Evolutionary conservation across 1,140 invertebrate genomes (phyloP), one percentile per base, ranked within the genome.

Genomic region (Lordiphosa collinella): DNA sequence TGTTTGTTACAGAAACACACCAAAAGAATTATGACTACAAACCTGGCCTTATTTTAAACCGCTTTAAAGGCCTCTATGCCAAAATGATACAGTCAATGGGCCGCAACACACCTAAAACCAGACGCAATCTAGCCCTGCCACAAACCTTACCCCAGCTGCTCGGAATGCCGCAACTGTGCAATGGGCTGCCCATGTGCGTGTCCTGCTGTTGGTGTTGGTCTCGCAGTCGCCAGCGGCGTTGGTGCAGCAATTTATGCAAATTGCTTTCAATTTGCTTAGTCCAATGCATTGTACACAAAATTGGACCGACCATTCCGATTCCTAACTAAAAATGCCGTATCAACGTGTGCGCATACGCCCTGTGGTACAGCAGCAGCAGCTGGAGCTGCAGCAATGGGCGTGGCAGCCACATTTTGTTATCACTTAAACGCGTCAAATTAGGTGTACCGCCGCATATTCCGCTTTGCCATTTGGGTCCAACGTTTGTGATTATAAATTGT

Each of bases 221-320:
- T 29, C 38, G 31, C 51, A 25, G 36, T 49, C 12, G 35, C 38
- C 48, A 11, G 25, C 49, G 18, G 35, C 61, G 49, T 48, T 52
- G 25, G 9, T 13, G 22, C 12, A 22, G 18, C 53, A 80, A 82
- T 82, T 84, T 76, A 82, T 82, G 78, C 68, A 85, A 84, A 84
- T 84, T 73, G 72, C 78, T 73, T 63, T 61, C 76, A 82, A 75
- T 75, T 80, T 71, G 75, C 43, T 73, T 74, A 58, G 65, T 74
- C 57, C 49, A 66, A 48, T 68, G 54, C 69, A 44, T 54, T 57
- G 52, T 69, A 59, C 53, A 40, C 59, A 50, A 56, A 57, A 44
- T 59, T 60, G 41, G 16, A 11, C 50, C 36, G 18, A 65, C 58
- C 55, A 38, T 66, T 43, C 37, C 57, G 50, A 47, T 55, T 38